Evolutionary conservation across 2,113 vertebrate genomes (phyloP), one percentile per base, ranked within the genome.

Genomic region (Carassius auratus): DNA sequence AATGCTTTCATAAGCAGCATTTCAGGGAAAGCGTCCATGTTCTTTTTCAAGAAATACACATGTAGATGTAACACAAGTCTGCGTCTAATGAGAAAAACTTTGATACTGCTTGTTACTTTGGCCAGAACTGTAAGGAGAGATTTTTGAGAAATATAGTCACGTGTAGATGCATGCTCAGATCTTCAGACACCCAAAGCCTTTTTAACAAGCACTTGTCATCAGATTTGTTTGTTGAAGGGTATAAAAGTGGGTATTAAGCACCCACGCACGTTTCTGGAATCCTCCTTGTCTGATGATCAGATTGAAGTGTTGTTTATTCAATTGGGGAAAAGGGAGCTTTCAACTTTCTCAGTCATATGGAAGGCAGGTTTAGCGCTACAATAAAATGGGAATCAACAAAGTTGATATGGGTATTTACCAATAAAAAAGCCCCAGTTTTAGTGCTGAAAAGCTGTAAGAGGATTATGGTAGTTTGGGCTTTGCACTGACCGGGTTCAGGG

Each of bases 371-470:
- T 92, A 91, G 92, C 90, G 86, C 89, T 91, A 89, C 92, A 89
- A 93, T 92, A 91, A 73, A 90, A 94, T 73, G 78, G 74, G 89
- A 87, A 21, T 91, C 90, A 93, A 92, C 90, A 92, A 91, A 91
- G 89, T 91, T 92, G 93, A 94, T 90, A 92, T 86, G 92, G 92
- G 87, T 94, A 93, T 94, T 94, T 95, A 95, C 93, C 92, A 93
- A 93, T 91, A 93, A 93, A 93, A 93, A 93, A 91, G 90, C 85
- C 74, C 84, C 86, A 36, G 75, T 89, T 92, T 86, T 85, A 90
- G 85, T 89, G 87, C 84, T 86, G 91, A 87, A 91, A 84, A 89
- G 64, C 91, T 86, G 88, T 95, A 94, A 95, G 94, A 94, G 94
- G 94, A 95, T 95, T 95, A 94, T 74, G 68, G 74, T 74, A 87